Percentiles rank a stretch among this genome's conserved stretches.
phyloP scores from a whole-genome alignment of 2,113 vertebrate species.

The Sylvietta virens region DNA sequence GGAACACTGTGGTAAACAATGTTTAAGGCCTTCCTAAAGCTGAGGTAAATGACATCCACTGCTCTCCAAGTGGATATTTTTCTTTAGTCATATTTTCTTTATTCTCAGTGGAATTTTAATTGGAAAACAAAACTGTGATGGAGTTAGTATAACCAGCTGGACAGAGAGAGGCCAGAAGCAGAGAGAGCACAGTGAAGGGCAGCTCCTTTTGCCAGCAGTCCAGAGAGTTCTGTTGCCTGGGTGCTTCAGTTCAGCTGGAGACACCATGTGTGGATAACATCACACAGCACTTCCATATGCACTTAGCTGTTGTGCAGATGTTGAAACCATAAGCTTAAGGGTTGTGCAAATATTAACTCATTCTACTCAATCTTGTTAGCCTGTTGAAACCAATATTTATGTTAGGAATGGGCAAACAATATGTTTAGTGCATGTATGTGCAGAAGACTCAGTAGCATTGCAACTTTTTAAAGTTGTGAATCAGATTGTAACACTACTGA shows the following conservation, averaged over 20 bases:
- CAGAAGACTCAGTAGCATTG: neutral
- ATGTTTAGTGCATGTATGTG: neutral
- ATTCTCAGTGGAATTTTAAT: neutral
- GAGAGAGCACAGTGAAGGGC: fast-evolving
- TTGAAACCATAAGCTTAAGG: neutral
- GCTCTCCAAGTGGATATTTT: neutral
- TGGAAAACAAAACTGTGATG: neutral
- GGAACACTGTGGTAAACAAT: neutral
- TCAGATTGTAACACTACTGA: neutral
- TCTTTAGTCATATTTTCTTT: neutral
- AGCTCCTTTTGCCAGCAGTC: neutral
- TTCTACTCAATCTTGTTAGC: neutral
- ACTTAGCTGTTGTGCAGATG: neutral
- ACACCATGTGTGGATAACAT: neutral
- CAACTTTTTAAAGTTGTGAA: neutral
- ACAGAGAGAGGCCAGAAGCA: neutral
- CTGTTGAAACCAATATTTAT: neutral
- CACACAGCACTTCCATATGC: neutral
- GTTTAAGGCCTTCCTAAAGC: neutral
- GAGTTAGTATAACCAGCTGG: neutral
- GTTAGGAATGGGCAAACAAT: neutral
- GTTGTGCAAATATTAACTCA: neutral
- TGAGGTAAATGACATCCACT: neutral
- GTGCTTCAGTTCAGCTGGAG: neutral
- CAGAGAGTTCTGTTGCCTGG: neutral